Percentiles rank a stretch among this genome's conserved stretches.
phyloP scores from a whole-genome alignment of 2,888 invertebrate genomes.

The Imbricaverruca yamaguchii region DNA sequence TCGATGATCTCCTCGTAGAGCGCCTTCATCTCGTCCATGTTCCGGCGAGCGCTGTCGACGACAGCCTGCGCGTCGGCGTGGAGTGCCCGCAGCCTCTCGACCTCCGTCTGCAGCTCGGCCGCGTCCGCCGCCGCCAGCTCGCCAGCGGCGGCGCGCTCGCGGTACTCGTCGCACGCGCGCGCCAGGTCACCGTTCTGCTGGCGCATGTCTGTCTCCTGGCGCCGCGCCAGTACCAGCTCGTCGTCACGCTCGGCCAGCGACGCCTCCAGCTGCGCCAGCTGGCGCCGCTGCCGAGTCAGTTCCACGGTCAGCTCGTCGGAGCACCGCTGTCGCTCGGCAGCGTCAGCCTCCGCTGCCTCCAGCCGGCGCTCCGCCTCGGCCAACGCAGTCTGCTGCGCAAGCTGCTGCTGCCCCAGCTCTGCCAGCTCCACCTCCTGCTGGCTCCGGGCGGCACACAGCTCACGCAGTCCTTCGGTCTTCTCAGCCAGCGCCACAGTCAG shows the following conservation, averaged over 20 bases:
- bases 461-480: background rate
- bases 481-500: background rate
- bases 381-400: background rate
- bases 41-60: background rate
- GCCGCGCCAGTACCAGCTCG: background rate
- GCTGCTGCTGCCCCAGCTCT: background rate
- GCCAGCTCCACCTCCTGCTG: background rate
- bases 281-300: background rate
- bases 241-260: background rate
- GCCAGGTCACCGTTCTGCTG: background rate
- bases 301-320: background rate
- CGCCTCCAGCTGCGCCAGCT: background rate
- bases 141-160: too few relatives aligned
- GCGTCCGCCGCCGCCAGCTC: background rate
- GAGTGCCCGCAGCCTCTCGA: background rate
- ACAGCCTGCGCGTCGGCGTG: background rate
- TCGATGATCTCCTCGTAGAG: slow-evolving; percentile 12
- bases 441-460: background rate
- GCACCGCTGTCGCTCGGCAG: background rate
- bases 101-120: background rate
- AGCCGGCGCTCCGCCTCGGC: background rate
- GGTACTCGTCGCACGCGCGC: background rate
- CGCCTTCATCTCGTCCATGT: slow-evolving; percentile 14
- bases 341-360: background rate
- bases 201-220: background rate